These are phyloP conservation scores for Loxodonta africana DNA, from an alignment of 2,113 vertebrate species.

Conservation along the genomic window DNA sequence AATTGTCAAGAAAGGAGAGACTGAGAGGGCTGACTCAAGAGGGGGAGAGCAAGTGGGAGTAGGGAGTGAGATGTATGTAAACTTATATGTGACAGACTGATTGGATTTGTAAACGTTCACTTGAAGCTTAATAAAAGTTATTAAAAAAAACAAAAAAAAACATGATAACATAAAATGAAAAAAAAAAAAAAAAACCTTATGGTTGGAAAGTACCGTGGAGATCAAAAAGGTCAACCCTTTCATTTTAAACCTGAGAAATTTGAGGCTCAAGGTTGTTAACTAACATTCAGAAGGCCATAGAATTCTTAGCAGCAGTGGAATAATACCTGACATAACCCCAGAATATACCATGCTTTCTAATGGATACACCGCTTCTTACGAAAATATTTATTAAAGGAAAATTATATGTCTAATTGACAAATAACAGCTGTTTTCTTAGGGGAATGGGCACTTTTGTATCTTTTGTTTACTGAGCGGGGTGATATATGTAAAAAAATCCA, in stretches of 20 bases:
- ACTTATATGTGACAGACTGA: too few species aligned
- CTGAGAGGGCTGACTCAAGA: too few species aligned
- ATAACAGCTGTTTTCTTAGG: not conserved
- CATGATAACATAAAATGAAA: too few species aligned
- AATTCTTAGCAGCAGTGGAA: not conserved
- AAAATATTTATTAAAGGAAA: not conserved
- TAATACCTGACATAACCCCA: not conserved
- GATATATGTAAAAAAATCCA: not conserved
- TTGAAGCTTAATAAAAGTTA: too few species aligned
- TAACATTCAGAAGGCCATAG: not conserved
- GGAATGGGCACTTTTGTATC: not conserved
- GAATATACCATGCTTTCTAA: not conserved
- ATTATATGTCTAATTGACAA: not conserved
- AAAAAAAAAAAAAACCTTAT: not conserved
- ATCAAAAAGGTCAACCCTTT: not conserved
- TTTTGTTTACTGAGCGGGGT: not conserved
- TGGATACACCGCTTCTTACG: not conserved
- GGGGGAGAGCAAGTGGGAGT: too few species aligned
- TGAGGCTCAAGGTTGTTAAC: not conserved
- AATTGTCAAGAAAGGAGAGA: too few species aligned
- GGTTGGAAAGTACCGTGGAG: not conserved
- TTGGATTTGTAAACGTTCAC: too few species aligned
- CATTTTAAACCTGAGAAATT: slow-evolving; percentile 7
- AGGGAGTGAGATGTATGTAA: too few species aligned
- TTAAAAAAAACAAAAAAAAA: too few species aligned